Evolutionary conservation across 2,113 vertebrate species (phyloP), one percentile per base, ranked within the genome.

Genomic region (Gasterosteus nipponicus): DNA sequence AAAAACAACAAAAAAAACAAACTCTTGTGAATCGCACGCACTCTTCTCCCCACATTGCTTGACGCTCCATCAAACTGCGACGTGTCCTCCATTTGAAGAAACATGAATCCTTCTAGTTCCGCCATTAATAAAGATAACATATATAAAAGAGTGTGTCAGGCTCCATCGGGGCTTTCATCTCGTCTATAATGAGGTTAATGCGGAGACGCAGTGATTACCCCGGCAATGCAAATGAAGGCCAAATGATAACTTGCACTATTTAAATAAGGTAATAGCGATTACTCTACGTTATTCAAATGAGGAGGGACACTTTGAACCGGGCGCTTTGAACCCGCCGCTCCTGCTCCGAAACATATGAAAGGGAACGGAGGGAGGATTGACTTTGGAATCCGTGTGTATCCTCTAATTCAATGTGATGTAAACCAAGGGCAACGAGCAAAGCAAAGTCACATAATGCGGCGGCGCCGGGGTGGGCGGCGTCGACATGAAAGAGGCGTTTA

Each of bases 261-360:
- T 90, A 92, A 92, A 92, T 92, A 90, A 91, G 91, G 89, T 88
- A 91, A 91, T 91, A 91, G 83, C 76, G 91, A 92, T 92, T 92
- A 91, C 85, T 81, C 83, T 39, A 89, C 83, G 89, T 88, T 92
- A 92, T 92, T 89, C 89, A 90, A 92, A 92, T 91, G 83, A 90
- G 89, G 85, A 83, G 69, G 16, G 83, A 62, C 2, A 86, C 88
- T 89, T 92, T 92, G 85, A 89, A 90, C 89, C 14, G 71, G 75
- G 76, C 59, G 75, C 91, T 89, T 89, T 91, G 89, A 91, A 91
- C 89, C 83, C 51, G 49, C 78, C 75, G 87, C 83, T 86, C 86
- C 83, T 85, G 80, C 71, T 83, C 71, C 64, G 51, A 83, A 92
- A 91, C 87, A 87, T 85, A 82, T 75, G 87, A 84, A 86, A 38